phyloP scores from a whole-genome alignment of 2,797 vertebrate genomes.

The Microctenopoma steveboyesi region DNA sequence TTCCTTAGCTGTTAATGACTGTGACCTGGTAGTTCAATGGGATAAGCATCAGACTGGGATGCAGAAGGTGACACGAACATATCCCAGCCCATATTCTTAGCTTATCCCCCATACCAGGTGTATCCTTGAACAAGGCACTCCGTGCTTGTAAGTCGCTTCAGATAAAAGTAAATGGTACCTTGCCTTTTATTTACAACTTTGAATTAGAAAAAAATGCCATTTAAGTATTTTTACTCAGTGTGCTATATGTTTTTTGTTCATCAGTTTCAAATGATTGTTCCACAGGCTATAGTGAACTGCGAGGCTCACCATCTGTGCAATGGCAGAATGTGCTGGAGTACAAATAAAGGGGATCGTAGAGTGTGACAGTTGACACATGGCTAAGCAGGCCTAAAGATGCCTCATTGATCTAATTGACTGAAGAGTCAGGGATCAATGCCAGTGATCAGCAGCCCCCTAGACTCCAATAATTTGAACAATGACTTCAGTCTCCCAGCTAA shows the following conservation, averaged over 20 bases:
- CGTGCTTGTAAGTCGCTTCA: too few relatives aligned
- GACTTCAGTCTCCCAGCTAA: slow-evolving; percentile 58
- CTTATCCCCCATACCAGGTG: too few relatives aligned
- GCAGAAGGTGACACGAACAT: too few relatives aligned
- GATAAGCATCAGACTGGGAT: too few relatives aligned
- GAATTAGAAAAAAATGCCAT: neutral
- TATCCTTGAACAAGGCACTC: too few relatives aligned
- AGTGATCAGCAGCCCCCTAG: slow-evolving; percentile 81
- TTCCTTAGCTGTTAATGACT: too few relatives aligned
- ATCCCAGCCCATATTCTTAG: too few relatives aligned
- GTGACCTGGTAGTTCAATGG: too few relatives aligned
- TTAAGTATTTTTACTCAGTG: slow-evolving; percentile 3
- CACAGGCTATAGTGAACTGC: slow-evolving; percentile 26
- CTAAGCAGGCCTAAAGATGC: slow-evolving; percentile 79
- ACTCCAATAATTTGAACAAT: slow-evolving; percentile 74
- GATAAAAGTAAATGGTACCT: neutral
- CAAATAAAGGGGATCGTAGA: slow-evolving; percentile 67
- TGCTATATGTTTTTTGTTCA: slow-evolving; percentile 27
- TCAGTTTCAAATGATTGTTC: slow-evolving; percentile 54
- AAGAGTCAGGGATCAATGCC: slow-evolving; percentile 77
- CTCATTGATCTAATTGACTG: slow-evolving; percentile 83
- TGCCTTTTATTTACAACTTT: neutral
- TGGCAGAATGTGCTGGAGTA: slow-evolving; percentile 60
- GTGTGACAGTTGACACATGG: slow-evolving; percentile 78
- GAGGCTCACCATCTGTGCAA: slow-evolving; percentile 70